phyloP scores from a whole-genome alignment of 2,888 invertebrate species.

The Mamestra brassicae region DNA sequence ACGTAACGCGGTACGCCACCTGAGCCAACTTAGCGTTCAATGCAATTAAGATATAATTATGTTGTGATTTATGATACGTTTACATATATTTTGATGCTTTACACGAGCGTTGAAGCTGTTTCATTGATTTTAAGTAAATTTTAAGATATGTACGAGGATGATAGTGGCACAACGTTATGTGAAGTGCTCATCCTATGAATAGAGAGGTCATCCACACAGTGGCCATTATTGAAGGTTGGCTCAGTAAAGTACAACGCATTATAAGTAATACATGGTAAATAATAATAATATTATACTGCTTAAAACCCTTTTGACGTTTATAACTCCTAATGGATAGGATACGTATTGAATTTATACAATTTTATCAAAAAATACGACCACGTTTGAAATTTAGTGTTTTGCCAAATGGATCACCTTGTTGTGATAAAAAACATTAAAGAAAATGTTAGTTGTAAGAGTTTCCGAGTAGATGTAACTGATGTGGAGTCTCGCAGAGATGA shows the following conservation, averaged over 20 bases:
- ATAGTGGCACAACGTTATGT: constrained; percentile 5
- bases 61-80: constrained; percentile 55
- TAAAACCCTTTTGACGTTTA: constrained; percentile 48
- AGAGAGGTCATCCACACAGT: background rate
- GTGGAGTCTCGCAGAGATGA: constrained; percentile 25
- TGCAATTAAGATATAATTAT: constrained; percentile 44
- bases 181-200: background rate
- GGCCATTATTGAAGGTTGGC: constrained; percentile 35
- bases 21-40: constrained; percentile 44
- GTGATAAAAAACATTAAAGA: constrained; percentile 56
- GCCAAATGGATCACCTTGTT: constrained; percentile 64
- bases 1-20: constrained; percentile 31
- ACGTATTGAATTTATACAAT: constrained; percentile 60
- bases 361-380: constrained; percentile 57
- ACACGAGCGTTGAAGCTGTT: constrained; percentile 38
- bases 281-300: constrained; percentile 35
- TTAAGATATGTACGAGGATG: constrained; percentile 13
- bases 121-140: constrained; percentile 44
- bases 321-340: constrained; percentile 54
- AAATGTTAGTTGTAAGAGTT: constrained; percentile 58
- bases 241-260: constrained; percentile 39
- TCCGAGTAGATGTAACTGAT: constrained; percentile 39
- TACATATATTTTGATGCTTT: constrained; percentile 51
- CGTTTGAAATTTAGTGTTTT: constrained; percentile 57
- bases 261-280: constrained; percentile 32